Percentiles rank a stretch among this genome's conserved stretches.
Evolutionary conservation across 2,797 vertebrate genomes (phyloP).

Genomic region (Xenentodon cancila): DNA sequence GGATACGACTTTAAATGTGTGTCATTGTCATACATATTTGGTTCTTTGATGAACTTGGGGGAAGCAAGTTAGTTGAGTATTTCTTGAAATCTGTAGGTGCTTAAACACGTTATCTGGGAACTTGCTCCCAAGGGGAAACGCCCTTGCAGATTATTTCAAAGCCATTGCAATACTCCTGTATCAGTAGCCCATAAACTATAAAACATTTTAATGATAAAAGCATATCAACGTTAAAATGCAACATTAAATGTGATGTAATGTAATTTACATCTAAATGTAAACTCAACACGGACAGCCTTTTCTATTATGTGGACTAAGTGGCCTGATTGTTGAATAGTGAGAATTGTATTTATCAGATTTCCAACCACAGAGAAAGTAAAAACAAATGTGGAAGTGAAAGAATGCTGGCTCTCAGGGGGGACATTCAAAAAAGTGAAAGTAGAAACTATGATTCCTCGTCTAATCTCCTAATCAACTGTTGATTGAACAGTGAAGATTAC

Average conservation of each 20-base stretch:
- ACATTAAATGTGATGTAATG: too few species aligned
- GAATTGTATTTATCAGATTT: too few species aligned
- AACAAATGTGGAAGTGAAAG: neutral
- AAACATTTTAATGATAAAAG: too few species aligned
- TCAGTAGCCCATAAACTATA: too few species aligned
- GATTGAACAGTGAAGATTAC: too few species aligned
- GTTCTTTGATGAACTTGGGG: neutral
- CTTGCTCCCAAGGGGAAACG: constrained; percentile 3
- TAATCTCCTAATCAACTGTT: neutral
- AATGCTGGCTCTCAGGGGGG: too few species aligned
- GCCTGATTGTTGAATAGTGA: neutral
- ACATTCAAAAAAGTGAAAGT: constrained; percentile 6
- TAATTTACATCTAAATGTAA: too few species aligned
- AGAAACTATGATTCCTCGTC: neutral
- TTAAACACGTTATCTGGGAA: constrained; percentile 4
- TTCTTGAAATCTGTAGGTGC: neutral
- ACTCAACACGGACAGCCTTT: neutral
- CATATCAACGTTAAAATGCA: too few species aligned
- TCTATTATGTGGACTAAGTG: too few species aligned
- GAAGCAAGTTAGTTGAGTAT: neutral
- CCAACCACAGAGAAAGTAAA: neutral
- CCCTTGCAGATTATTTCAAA: constrained; percentile 18
- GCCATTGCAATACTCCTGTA: neutral
- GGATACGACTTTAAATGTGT: neutral
- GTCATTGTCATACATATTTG: too few species aligned